Conservation (phyloP, 2,113 vertebrate genomes). For the Accipiter cooperii region DNA sequence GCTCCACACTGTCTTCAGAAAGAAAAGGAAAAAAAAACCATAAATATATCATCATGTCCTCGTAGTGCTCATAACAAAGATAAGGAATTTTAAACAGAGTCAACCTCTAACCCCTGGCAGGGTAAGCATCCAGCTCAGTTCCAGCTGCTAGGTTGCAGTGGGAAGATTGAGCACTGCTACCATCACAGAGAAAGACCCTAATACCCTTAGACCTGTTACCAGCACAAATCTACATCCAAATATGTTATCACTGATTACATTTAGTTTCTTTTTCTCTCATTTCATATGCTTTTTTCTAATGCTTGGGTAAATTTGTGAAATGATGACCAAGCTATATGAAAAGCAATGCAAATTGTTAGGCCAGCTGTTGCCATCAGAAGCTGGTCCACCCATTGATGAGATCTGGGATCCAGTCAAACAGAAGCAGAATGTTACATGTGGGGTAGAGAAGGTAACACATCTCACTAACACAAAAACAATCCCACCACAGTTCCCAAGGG, state of each 20-base stretch:
- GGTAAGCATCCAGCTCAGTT: not conserved
- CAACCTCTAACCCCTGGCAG: not conserved
- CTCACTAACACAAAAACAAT: not conserved
- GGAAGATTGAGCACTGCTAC: not conserved
- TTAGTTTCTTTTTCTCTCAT: not conserved
- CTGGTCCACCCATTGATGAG: accelerated
- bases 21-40: not conserved
- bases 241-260: accelerated
- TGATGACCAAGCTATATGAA: not conserved
- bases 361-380: not conserved
- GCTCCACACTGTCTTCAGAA: accelerated
- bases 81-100: not conserved
- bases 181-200: not conserved
- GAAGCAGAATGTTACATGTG: accelerated
- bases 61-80: not conserved
- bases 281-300: not conserved
- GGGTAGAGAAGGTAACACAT: not conserved
- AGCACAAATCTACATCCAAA: not conserved
- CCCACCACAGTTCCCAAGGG: not conserved
- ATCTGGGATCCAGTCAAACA: not conserved
- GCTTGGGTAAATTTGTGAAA: not conserved
- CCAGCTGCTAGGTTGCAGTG: not conserved
- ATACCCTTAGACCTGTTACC: not conserved
- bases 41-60: not conserved
- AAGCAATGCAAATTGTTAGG: not conserved